Percentiles rank a stretch among this genome's conserved stretches.
Conservation (phyloP, 1,140 invertebrate species). For the Phocides pigmalion region DNA sequence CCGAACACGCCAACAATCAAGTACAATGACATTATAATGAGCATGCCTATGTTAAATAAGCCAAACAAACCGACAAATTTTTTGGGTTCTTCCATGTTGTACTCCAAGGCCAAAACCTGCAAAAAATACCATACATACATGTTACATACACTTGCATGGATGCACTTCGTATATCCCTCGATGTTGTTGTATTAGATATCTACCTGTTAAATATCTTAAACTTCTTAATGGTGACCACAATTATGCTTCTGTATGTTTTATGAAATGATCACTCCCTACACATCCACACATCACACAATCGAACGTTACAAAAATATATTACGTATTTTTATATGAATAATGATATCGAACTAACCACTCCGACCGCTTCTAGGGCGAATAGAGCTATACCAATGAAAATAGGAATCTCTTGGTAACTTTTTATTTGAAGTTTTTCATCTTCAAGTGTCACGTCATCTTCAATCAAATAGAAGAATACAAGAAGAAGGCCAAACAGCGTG, state of each 20-base stretch:
- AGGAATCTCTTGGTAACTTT: slow-evolving; percentile 78
- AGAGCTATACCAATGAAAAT: slow-evolving; percentile 91
- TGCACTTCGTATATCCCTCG: too few species aligned
- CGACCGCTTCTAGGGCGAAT: slow-evolving; percentile 93
- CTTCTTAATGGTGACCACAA: too few species aligned
- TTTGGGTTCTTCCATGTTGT: slow-evolving; percentile 89
- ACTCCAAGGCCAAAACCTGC: slow-evolving; percentile 90
- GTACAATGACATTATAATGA: slow-evolving; percentile 87
- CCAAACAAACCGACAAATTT: slow-evolving; percentile 88
- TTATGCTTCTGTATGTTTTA: too few species aligned
- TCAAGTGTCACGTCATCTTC: slow-evolving; percentile 82
- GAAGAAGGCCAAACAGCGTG: slow-evolving; percentile 86
- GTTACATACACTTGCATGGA: too few species aligned
- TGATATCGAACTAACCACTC: slow-evolving; percentile 77
- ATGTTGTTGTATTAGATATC: too few species aligned
- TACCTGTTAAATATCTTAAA: too few species aligned
- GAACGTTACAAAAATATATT: not conserved
- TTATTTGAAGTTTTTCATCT: slow-evolving; percentile 69
- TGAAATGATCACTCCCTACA: too few species aligned
- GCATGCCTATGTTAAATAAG: slow-evolving; percentile 89
- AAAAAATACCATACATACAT: not conserved
- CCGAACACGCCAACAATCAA: slow-evolving; percentile 89
- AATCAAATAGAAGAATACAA: slow-evolving; percentile 90
- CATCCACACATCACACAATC: too few species aligned
- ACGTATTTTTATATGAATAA: not conserved